Evolutionary conservation across 2,113 vertebrate genomes (phyloP).

Genomic region (Protobothrops flavoviridis): DNA sequence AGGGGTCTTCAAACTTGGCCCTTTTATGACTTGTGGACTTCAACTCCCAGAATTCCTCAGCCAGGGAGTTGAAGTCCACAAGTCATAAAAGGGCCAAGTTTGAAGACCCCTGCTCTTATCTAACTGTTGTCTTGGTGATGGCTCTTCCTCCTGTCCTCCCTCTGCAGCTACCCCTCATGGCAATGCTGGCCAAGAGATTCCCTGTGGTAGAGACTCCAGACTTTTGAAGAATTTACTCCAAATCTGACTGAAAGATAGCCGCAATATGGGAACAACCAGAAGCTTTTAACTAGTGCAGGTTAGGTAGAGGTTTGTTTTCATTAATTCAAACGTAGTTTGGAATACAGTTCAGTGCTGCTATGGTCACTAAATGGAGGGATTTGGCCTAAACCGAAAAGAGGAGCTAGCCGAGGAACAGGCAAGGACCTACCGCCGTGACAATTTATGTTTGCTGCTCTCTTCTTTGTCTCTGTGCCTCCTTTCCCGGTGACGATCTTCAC

Average conservation of each 20-base stretch:
- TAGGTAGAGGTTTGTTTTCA: neutral
- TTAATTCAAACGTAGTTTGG: neutral
- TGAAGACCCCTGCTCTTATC: neutral
- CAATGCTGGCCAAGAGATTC: neutral
- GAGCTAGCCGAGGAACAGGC: fast-evolving
- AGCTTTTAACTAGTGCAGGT: neutral
- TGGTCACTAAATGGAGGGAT: neutral
- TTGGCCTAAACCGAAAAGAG: neutral
- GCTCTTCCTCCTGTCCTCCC: neutral
- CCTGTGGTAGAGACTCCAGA: neutral
- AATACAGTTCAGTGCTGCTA: neutral
- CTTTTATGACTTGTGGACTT: too few species aligned
- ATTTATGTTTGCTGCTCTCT: constrained; percentile 70
- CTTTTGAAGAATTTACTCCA: too few species aligned
- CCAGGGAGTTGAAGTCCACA: too few species aligned
- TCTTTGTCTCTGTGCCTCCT: constrained; percentile 70
- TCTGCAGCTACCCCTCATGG: neutral
- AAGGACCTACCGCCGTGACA: constrained; percentile 63
- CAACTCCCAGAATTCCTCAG: too few species aligned
- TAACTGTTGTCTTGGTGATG: neutral
- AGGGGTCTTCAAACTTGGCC: too few species aligned
- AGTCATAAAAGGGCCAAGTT: too few species aligned
- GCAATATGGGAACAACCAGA: too few species aligned
- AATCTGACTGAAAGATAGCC: neutral
- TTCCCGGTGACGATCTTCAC: constrained; percentile 68